Conservation (phyloP, 2,888 invertebrate genomes). For the Creontiades dilutus region DNA sequence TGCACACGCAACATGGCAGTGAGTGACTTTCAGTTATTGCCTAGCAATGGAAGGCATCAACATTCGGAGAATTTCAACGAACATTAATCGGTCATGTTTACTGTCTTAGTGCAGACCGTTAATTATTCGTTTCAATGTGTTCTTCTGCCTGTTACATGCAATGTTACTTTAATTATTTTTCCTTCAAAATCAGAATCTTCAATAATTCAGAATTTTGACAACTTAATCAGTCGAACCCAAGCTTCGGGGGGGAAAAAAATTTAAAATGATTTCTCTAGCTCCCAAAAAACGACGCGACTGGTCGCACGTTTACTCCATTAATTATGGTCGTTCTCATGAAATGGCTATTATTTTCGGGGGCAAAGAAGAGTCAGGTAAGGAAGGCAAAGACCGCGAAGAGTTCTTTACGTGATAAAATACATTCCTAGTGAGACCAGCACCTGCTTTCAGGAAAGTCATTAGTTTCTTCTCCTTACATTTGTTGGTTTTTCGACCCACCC, state of each 20-base stretch:
- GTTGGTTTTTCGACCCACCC: slow-evolving; percentile 68
- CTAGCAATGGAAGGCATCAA: too few relatives aligned
- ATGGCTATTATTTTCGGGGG: slow-evolving; percentile 52
- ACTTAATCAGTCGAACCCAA: too few relatives aligned
- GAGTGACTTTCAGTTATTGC: too few relatives aligned
- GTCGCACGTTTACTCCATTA: slow-evolving; percentile 43
- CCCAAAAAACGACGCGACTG: not conserved
- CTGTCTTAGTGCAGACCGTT: too few relatives aligned
- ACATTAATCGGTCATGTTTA: too few relatives aligned
- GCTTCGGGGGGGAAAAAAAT: not conserved
- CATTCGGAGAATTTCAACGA: too few relatives aligned
- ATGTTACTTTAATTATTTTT: too few relatives aligned
- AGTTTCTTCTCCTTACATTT: slow-evolving; percentile 68
- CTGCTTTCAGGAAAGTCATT: slow-evolving; percentile 71
- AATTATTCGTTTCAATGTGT: too few relatives aligned
- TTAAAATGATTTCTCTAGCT: not conserved
- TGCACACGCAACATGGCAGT: too few relatives aligned
- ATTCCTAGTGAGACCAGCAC: slow-evolving; percentile 67
- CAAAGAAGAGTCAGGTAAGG: not conserved
- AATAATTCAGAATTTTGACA: too few relatives aligned
- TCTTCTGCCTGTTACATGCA: too few relatives aligned
- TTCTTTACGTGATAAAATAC: slow-evolving; percentile 68
- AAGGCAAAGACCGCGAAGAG: not conserved
- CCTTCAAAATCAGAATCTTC: too few relatives aligned
- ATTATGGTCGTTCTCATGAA: slow-evolving; percentile 51